Base-by-base conservation (phyloP, 1,140 invertebrate genomes). In the Ostrea denselamellosa region DNA sequence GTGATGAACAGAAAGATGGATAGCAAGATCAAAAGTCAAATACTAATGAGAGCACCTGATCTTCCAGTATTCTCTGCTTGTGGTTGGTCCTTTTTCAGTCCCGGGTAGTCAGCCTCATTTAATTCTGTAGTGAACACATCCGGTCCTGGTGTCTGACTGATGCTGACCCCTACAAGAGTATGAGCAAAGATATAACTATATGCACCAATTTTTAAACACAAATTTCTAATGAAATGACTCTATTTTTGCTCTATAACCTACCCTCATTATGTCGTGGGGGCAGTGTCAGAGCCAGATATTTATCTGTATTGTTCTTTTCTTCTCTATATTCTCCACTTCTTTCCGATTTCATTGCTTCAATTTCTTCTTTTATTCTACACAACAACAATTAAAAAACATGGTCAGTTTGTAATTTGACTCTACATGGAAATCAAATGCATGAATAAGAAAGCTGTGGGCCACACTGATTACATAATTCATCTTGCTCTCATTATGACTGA, bases 201-300 rank as follows among this genome's bases (percentile, higher is more conserved):
- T 62, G 7, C 19, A 2, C 56, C 14, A 62, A 62, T 5, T 19
- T 28, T 71, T 4, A 28, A 25, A 71, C 12, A 22, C 22, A 34
- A 25, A 25, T 12, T 62, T n/a, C n/a, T 62, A 17, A 81, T 81
- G 25, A 9, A 25, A 81, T 81, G 25, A 19, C 58, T 62, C 58
- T 62, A n/a, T 12, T 62, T 62, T 62, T 17, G 19, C 14, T 62
- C 34, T 12, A 19, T 68, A 82, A 17, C 34, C 8, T 87, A 94
- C 93, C 93, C 92, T 93, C 93, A 92, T 93, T 94, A 89, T 94
- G 94, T 90, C 92, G 92, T 10, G 92, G 90, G 5, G 94, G 94
- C 19, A 92, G 89, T 62, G 91, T 91, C 10, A 95, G 86, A 9
- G 93, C 90, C 51, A 95, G 84, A 88, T 93, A 95, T 86, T 92